Evolutionary conservation across 2,113 vertebrate genomes (phyloP), one percentile per base, ranked within the genome.

Genomic region (Otocyon megalotis): DNA sequence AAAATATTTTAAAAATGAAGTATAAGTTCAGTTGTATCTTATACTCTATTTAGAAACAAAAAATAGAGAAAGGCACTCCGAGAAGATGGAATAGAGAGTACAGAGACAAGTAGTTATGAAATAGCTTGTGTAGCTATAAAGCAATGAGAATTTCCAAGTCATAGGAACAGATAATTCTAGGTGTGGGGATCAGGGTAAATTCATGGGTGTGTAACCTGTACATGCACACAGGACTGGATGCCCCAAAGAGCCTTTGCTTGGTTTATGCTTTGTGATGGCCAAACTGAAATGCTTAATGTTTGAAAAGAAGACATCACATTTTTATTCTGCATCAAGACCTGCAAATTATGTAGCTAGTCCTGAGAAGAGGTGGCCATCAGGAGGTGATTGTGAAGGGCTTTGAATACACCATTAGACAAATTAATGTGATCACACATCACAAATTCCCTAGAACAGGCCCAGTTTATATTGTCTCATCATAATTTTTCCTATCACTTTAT

Each of bases 201-300:
- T 80, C 58, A 32, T 65, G 37, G 8, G 5, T 67, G 10, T 79
- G 37, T 84, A 19, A 74, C 4, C 50, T 28, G 0, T 9, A 6
- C 0, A 89, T 12, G 76, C 9, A 60, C 26, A 65, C 20, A 76
- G 37, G 43, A 10, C 0, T 32, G 15, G 87, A 16, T 48, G 24
- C 16, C 60, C 65, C 56, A 13, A 67, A 74, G 35, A 65, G n/a
- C 1, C 0, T n/a, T 11, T 85, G 22, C 19, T 80, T 92, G 50
- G 35, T 32, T 90, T 76, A 74, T 43, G 20, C 4, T 92, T 76
- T 53, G 7, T 20, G 77, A 3, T 77, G 43, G 5, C 12, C 72
- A 60, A 60, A n/a, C 22, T 76, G 26, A 92, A 86, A 96, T 81
- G 65, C 32, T 91, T 90, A 87, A 74, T 58, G 20, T 81, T 90